Evolutionary conservation across 2,888 invertebrate species (phyloP), one percentile per base, ranked within the genome.

Genomic region (Cephus spinipes): DNA sequence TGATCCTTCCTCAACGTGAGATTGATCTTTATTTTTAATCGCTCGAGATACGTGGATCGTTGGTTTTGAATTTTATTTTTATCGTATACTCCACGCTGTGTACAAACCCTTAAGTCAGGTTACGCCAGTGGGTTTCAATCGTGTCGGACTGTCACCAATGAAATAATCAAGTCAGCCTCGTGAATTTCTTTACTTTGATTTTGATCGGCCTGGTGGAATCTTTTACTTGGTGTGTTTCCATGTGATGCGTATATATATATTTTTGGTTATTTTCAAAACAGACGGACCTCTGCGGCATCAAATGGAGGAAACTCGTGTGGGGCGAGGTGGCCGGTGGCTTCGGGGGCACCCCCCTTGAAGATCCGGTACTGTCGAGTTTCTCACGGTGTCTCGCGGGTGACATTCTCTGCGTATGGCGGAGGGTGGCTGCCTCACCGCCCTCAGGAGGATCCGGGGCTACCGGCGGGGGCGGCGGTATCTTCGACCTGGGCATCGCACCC

Each of bases 221-320:
- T 15, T 23, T 9, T 23, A 9, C 15, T 55, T 23, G 9, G 1
- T 15, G 2, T 9, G 6, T 23, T 6, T 1, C 23, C 4, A 2
- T 1, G 23, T 4, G 40, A 40, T 35, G 35, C 11, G 11, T 36
- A 15, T 36, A 15, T 35, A 23, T 55, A 55, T 23, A 15, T 55
- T 2, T 55, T 55, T 40, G 15, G 0, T 40, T 55, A 55, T 55
- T 85, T 83, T 87, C 86, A 15, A 95, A 99, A 23, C 95, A 99
- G 99, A 99, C 99, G 93, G 99, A 99, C 94, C 95, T 99, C 92
- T 97, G 98, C 94, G 99, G 99, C 92, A 99, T 99, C 93, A 98
- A 98, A 97, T 99, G 99, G 99, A 97, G 97, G 94, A 98, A 97
- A 93, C 94, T 96, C 90, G 96, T 96, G 92, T 97, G 96, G 94